phyloP scores from a whole-genome alignment of 2,113 vertebrate species.

The Entomyzon cyanotis region DNA sequence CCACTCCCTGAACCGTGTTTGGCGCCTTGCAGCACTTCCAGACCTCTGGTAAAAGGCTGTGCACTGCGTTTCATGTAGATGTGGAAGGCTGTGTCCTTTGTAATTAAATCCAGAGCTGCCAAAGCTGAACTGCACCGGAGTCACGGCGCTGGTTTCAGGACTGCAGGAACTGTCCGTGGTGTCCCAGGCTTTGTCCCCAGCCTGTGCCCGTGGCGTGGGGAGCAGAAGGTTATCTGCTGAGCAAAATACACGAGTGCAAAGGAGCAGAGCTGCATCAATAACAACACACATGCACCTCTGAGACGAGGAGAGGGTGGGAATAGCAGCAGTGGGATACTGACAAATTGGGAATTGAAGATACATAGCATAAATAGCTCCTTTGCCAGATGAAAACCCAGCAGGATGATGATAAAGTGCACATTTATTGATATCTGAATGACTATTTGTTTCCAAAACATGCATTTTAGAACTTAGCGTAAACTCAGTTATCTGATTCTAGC shows the following conservation, averaged over 20 bases:
- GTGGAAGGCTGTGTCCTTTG: not conserved
- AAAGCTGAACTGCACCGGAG: not conserved
- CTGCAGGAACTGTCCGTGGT: not conserved
- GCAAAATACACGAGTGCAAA: not conserved
- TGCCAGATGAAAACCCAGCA: not conserved
- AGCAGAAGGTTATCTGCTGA: not conserved
- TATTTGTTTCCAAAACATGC: constrained; percentile 18
- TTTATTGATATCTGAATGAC: constrained; percentile 41
- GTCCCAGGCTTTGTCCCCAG: not conserved
- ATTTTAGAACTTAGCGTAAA: constrained; percentile 50
- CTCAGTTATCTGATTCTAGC: constrained; percentile 25
- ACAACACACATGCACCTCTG: fast-evolving
- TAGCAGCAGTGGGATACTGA: not conserved
- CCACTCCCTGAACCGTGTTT: not conserved
- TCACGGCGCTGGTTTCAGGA: not conserved
- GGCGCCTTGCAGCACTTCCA: not conserved
- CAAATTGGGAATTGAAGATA: not conserved
- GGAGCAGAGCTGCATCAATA: not conserved
- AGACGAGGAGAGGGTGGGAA: not conserved
- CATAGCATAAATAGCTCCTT: not conserved
- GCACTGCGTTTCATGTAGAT: not conserved
- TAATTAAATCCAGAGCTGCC: not conserved
- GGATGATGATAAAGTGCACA: constrained; percentile 18
- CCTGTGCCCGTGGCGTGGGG: fast-evolving
- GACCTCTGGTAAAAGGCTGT: not conserved